Conservation (phyloP, 1,140 invertebrate species). For the Drosophila athabasca region DNA sequence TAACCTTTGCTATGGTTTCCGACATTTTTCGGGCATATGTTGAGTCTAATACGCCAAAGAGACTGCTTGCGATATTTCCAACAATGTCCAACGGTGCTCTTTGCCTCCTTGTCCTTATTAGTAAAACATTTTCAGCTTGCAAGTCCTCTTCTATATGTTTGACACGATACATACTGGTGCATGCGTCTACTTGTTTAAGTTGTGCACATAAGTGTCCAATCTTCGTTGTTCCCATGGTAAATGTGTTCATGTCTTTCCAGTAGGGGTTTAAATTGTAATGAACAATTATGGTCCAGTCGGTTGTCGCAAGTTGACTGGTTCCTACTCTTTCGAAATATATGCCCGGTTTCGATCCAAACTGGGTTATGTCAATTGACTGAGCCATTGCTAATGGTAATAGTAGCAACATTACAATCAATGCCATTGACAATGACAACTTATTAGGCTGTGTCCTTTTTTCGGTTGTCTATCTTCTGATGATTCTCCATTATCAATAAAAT, state of each 20-base stretch:
- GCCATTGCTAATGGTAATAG: not conserved
- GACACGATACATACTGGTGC: not conserved
- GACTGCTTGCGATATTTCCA: no score
- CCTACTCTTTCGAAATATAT: not conserved
- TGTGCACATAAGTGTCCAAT: not conserved
- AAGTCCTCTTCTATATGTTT: constrained; percentile 1
- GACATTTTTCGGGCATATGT: no score
- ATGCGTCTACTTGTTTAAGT: not conserved
- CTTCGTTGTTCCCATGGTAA: not conserved
- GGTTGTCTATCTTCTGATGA: not conserved
- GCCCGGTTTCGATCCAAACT: not conserved
- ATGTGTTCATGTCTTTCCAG: constrained; percentile 1
- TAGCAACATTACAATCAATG: not conserved
- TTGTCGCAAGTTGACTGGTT: no score
- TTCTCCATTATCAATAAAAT: not conserved
- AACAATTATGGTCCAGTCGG: no score
- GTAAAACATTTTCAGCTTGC: not conserved
- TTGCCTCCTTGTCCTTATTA: not conserved
- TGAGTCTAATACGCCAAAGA: no score
- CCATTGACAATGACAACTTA: no score
- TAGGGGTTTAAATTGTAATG: not conserved
- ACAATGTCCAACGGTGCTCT: no score
- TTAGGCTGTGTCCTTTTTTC: not conserved
- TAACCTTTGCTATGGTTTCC: no score
- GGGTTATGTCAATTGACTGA: not conserved